phyloP scores from a whole-genome alignment of 2,113 vertebrate genomes.

The Xiphorhynchus elegans region DNA sequence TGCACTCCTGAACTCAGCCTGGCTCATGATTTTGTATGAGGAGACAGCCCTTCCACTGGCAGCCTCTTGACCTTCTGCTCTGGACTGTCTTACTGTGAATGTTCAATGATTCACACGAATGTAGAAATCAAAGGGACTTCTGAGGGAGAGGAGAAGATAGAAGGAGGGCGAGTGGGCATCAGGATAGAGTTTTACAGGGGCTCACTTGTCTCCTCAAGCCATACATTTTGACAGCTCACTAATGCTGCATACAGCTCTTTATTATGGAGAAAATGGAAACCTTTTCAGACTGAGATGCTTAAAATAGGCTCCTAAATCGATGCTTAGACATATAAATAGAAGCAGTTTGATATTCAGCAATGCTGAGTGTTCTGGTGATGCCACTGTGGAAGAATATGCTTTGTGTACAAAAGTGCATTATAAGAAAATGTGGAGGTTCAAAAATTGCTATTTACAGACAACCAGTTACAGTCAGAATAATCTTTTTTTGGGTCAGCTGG shows the following conservation, averaged over 20 bases:
- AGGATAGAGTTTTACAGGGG: neutral
- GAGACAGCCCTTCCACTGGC: neutral
- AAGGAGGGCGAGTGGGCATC: neutral
- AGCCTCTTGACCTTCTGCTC: neutral
- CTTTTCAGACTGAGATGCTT: conserved; percentile 12
- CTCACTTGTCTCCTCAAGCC: neutral
- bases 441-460: conserved; percentile 3
- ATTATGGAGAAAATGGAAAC: neutral
- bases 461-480: neutral
- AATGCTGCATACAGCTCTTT: neutral
- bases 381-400: neutral
- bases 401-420: neutral
- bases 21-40: accelerated
- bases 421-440: conserved; percentile 5
- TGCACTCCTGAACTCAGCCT: neutral
- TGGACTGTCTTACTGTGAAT: neutral
- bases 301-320: conserved; percentile 17
- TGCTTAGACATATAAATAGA: conserved; percentile 38
- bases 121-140: neutral
- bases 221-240: neutral
- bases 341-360: conserved; percentile 15
- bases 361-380: conserved; percentile 16
- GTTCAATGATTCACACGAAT: neutral
- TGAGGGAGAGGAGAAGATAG: neutral
- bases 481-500: neutral